A percentile compares a stretch with the other conserved stretches of the same genome.
phyloP scores from a whole-genome alignment of 1,140 invertebrate genomes.

The Meteorus sp. region DNA sequence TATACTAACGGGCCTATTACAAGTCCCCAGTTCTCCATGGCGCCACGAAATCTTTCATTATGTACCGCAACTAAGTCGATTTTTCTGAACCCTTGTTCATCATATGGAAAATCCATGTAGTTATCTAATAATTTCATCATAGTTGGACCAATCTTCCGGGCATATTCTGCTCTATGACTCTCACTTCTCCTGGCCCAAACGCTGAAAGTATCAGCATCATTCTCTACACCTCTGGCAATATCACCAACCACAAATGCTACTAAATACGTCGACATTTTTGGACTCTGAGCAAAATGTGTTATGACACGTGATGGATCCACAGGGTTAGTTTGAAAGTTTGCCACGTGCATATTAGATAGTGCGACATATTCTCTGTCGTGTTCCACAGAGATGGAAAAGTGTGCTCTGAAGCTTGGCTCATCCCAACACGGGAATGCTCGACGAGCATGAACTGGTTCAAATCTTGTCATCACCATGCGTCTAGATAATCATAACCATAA shows the following conservation, averaged over 20 bases:
- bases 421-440: slow-evolving; percentile 75
- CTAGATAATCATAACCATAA: neutral
- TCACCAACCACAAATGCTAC: slow-evolving; percentile 75
- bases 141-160: slow-evolving; percentile 41
- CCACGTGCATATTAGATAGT: slow-evolving; percentile 73
- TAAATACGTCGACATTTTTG: slow-evolving; percentile 74
- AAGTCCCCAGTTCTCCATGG: slow-evolving; percentile 85
- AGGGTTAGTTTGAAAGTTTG: slow-evolving; percentile 32
- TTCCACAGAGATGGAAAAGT: slow-evolving; percentile 59
- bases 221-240: slow-evolving; percentile 48
- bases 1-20: slow-evolving; percentile 35
- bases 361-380: slow-evolving; percentile 44
- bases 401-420: slow-evolving; percentile 67
- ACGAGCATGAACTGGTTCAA: slow-evolving; percentile 70
- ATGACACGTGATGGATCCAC: neutral
- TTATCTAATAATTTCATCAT: slow-evolving; percentile 38
- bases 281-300: slow-evolving; percentile 33
- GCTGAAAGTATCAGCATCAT: slow-evolving; percentile 21
- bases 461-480: slow-evolving; percentile 37
- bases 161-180: slow-evolving; percentile 57
- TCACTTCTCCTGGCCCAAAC: slow-evolving; percentile 54
- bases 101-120: slow-evolving; percentile 31
- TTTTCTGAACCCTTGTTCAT: slow-evolving; percentile 41
- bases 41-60: slow-evolving; percentile 51
- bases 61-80: too few relatives aligned